A percentile compares a stretch with the other conserved stretches of the same genome.
These are phyloP conservation scores for Dicrurus megarhynchus DNA, from an alignment of 2,113 vertebrate genomes.

Conservation along the genomic window DNA sequence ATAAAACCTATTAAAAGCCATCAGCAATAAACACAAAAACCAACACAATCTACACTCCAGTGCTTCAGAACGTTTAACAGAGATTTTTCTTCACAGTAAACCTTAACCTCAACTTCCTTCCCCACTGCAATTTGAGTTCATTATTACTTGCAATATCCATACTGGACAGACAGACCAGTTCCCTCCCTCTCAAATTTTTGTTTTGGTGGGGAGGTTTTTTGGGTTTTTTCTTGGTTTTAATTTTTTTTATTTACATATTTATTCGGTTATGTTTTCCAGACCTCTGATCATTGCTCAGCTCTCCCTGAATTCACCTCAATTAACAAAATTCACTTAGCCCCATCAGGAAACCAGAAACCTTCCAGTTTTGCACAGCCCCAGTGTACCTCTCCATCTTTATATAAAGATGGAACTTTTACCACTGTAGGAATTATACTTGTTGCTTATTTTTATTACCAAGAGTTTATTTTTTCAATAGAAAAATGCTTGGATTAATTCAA, in stretches of 20 bases:
- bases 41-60: not conserved
- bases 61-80: not conserved
- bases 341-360: not conserved
- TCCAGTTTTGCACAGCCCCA: not conserved
- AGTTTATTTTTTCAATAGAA: not conserved
- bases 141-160: not conserved
- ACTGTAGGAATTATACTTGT: not conserved
- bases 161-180: not conserved
- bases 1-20: not conserved
- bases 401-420: not conserved
- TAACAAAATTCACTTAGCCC: not conserved
- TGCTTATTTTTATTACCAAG: not conserved
- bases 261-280: rapidly evolving
- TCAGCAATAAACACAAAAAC: not conserved
- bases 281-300: not conserved
- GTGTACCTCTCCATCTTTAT: not conserved
- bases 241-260: not conserved
- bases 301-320: not conserved
- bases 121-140: not conserved
- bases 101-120: not conserved
- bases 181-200: not conserved
- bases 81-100: not conserved
- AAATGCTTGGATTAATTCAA: not conserved
- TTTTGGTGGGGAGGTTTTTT: rapidly evolving
- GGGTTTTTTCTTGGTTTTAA: rapidly evolving